Evolutionary conservation across 2,888 invertebrate genomes (phyloP), one percentile per base, ranked within the genome.

Genomic region (Mythimna impura): DNA sequence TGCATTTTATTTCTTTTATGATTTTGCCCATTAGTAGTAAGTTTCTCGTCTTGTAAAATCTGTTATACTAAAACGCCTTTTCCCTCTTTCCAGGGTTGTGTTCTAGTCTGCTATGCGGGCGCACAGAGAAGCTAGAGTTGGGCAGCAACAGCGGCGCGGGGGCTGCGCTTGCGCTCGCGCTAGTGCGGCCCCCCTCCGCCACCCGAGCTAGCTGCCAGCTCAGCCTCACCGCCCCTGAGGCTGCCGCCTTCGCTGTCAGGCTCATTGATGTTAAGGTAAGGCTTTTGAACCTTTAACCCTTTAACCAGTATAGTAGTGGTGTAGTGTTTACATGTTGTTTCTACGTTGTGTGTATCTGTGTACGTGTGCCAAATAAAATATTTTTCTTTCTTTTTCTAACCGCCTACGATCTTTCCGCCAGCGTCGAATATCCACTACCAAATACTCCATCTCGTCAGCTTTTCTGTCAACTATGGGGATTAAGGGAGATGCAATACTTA

Each of bases 231-330:
- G 95, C 95, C 10, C 94, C 95, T 30, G 95, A 96, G 55, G 95
- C 96, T 20, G 92, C 95, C 3, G 95, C 95, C 22, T 94, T 96
- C 73, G 93, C 95, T 20, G 90, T 96, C 66, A 88, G 96, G 64
- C 95, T 96, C 69, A 96, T 96, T 79, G 96, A 96, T 85, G 96
- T 96, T 82, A 96, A 96, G 96, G 96, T 96, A 82, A 34, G 61
- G 10, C 0, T 52, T 58, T 12, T 47, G 47, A 17, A 47, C 17
- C 17, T 47, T 47, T 47, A 17, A 12, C 47, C 25, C n/a, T n/a
- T n/a, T n/a, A n/a, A n/a, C n/a, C n/a, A n/a, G n/a, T n/a, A n/a
- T n/a, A n/a, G n/a, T n/a, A n/a, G n/a, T n/a, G n/a, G n/a, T n/a
- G n/a, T n/a, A n/a, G n/a, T n/a, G n/a, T n/a, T n/a, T n/a, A n/a